Evolutionary conservation across 2,113 vertebrate species (phyloP), one percentile per base, ranked within the genome.

Genomic region (Leuciscus idus): DNA sequence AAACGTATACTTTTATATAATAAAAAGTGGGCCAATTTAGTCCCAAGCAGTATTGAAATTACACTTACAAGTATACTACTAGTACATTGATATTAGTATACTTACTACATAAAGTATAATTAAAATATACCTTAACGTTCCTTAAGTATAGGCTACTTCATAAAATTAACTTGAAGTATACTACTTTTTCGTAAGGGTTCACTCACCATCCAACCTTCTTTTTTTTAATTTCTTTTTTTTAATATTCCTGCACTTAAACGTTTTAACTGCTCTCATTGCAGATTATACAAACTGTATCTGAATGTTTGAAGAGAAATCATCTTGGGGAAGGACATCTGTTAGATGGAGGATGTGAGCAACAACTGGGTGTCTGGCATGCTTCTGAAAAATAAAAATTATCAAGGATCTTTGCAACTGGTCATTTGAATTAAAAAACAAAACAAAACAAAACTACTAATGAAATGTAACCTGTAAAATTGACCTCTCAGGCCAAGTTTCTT

Each of bases 251-350:
- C n/a, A 80, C 3, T 43, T 19, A 72, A 80, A n/a, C 3, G 15
- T 77, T 75, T 43, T 12, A 7, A 21, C 15, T 78, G 2, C 68
- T 85, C 46, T 62, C 19, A n/a, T 76, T 68, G 30, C 84, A 85
- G 84, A 46, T 50, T 21, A 5, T 6, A 1, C 0, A 55, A 2
- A 19, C 8, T 4, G 0, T 43, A 10, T 0, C 5, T 0, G 1
- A 33, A 6, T 84, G 70, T 36, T 30, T 3, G 3, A 13, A 28
- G 55, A 7, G 21, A 12, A 0, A 0, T 48, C 2, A 52, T 33
- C 2, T 1, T 13, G 84, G 75, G 4, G 8, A 0, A 9, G 0
- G 0, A 8, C 0, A 7, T 72, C 0, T 0, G 1, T 0, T 81
- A 26, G 7, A 43, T 46, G 5, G 33, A 33, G 33, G 0, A 33